Base-by-base conservation (phyloP, 2,113 vertebrate genomes). In the Salminus brasiliensis region DNA sequence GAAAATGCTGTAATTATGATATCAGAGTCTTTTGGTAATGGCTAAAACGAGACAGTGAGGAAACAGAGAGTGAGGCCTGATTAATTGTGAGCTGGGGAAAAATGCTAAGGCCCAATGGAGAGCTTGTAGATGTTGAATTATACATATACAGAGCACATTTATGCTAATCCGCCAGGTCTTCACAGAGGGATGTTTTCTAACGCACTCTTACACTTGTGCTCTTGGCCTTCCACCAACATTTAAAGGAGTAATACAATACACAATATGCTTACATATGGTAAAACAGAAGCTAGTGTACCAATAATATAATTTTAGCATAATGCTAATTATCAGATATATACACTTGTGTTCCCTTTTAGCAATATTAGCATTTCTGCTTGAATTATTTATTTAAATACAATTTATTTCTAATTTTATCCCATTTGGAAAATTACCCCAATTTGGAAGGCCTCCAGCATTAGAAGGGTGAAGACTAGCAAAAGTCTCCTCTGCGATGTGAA, bases 1-100 rank as follows among this genome's bases (percentile, higher is more conserved):
- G 39, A 72, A 79, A 81, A 80, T 39, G 29, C 36, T 60, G 45
- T 79, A 76, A 85, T 76, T 79, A 67, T 69, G 45, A 80, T 62
- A 70, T 62, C 32, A 67, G 45, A 72, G 39, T 68, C 25, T 53
- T 49, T 71, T 7, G 32, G 30, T 65, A 65, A 81, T 76, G 41
- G 72, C 55, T 57, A 13, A 60, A 72, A 67, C 9, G 32, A 77
- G 53, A 68, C 32, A 7, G 41, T 13, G 41, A 27, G 21, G 59
- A 74, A 34, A 53, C 13, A 62, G 53, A 13, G 27, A 32, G 25
- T 62, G 52, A 76, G 32, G 21, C 53, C 4, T 27, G 23, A 80
- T 52, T 55, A 79, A 80, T 76, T 79, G 5, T 23, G 21, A 1
- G 2, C 32, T 32, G 60, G 34, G 52, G 4, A n/a, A 68, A 18